Conservation (phyloP, 2,113 vertebrate species). For the Dicaeum eximium region DNA sequence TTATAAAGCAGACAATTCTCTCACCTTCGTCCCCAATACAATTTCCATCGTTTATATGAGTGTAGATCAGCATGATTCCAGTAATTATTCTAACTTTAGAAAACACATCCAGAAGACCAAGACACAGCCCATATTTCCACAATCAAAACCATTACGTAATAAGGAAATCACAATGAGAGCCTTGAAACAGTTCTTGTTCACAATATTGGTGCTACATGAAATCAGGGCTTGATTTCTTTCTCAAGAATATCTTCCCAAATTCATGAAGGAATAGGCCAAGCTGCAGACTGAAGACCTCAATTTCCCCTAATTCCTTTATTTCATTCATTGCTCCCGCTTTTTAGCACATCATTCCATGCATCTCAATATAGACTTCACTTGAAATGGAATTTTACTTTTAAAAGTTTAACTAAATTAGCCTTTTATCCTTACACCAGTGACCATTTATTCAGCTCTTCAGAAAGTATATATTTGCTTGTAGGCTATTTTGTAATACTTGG, state of each 20-base stretch:
- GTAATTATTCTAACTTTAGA: neutral
- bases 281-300: neutral
- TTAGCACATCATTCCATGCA: neutral
- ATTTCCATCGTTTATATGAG: neutral
- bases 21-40: rapidly evolving
- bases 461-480: neutral
- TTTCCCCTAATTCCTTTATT: neutral
- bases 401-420: neutral
- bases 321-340: neutral
- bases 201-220: neutral
- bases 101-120: neutral
- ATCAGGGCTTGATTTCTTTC: neutral
- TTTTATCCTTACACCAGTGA: neutral
- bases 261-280: neutral
- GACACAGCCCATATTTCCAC: neutral
- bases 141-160: neutral
- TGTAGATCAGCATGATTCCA: neutral
- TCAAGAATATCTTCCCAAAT: neutral
- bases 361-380: neutral
- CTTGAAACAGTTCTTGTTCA: neutral
- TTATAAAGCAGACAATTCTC: neutral
- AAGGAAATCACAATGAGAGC: neutral
- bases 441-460: neutral
- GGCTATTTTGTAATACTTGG: neutral
- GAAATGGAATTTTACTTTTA: neutral